These are phyloP conservation scores for Eriocheir sinensis DNA, from an alignment of 1,140 invertebrate genomes.

Conservation along the genomic window DNA sequence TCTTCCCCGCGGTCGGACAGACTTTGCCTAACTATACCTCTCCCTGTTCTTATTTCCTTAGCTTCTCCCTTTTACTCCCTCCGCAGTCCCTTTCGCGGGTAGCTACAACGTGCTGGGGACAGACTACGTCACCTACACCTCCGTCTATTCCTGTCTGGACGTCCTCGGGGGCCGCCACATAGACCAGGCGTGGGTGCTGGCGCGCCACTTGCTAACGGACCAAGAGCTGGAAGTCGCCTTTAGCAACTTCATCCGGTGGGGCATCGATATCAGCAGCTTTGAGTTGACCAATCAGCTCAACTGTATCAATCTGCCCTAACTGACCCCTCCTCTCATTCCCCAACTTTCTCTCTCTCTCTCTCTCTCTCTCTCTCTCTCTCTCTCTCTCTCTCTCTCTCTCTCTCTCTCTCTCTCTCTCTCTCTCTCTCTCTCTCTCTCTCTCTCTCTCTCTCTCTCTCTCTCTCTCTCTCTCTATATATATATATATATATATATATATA, in stretches of 20 bases:
- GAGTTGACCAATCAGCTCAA: neutral
- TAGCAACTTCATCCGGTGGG: slow-evolving; percentile 7
- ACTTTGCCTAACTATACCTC: neutral
- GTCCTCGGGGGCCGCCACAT: neutral
- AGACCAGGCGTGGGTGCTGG: slow-evolving; percentile 59
- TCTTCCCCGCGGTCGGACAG: too few species aligned
- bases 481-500: slow-evolving; percentile 28
- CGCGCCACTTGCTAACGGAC: neutral
- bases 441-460: neutral
- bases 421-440: too few species aligned
- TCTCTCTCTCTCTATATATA: too few species aligned
- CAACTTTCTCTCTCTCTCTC: neutral
- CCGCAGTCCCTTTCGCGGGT: slow-evolving; percentile 55
- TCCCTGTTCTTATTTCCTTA: neutral
- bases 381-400: slow-evolving; percentile 53
- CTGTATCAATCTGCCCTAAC: neutral
- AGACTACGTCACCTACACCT: slow-evolving; percentile 41
- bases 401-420: slow-evolving; percentile 51
- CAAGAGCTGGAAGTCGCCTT: neutral
- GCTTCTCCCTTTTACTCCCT: neutral
- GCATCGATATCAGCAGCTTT: neutral
- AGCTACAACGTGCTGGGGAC: slow-evolving; percentile 59
- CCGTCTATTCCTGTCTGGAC: slow-evolving; percentile 38
- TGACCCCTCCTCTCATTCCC: neutral
- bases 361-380: slow-evolving; percentile 48